phyloP scores from a whole-genome alignment of 2,113 vertebrate genomes.

The Mus pahari region DNA sequence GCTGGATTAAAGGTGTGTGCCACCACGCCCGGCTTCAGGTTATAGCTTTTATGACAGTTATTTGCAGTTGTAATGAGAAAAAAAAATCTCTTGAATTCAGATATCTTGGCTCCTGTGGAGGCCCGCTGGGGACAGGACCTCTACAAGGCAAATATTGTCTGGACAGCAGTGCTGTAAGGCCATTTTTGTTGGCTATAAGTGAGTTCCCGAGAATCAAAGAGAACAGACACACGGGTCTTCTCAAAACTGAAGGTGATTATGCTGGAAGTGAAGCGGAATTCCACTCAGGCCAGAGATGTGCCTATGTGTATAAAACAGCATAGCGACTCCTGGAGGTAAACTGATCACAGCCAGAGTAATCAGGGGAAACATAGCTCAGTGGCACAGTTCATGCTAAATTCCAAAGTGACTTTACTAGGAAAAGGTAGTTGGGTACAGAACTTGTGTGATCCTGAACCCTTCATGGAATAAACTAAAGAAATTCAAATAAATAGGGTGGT shows the following conservation, averaged over 20 bases:
- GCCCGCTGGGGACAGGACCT: not conserved
- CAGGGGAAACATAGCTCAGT: not conserved
- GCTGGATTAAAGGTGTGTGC: too few species aligned
- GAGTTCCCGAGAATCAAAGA: not conserved
- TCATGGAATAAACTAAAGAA: not conserved
- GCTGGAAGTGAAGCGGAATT: not conserved
- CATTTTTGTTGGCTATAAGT: not conserved
- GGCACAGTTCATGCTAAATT: not conserved
- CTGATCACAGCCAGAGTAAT: not conserved
- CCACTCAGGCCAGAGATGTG: not conserved
- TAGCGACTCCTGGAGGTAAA: not conserved
- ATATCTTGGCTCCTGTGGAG: not conserved
- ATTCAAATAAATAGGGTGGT: not conserved
- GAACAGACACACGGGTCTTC: not conserved
- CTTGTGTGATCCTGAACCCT: not conserved
- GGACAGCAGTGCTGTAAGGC: not conserved
- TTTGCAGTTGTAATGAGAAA: conserved; percentile 19
- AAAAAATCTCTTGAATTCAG: not conserved
- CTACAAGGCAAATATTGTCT: not conserved
- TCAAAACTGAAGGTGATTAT: not conserved
- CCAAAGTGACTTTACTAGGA: not conserved
- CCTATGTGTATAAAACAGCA: not conserved
- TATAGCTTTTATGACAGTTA: not conserved
- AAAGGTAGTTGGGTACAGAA: not conserved
- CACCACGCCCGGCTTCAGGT: too few species aligned